phyloP scores from a whole-genome alignment of 2,113 vertebrate genomes.

The Paradisaea rubra region DNA sequence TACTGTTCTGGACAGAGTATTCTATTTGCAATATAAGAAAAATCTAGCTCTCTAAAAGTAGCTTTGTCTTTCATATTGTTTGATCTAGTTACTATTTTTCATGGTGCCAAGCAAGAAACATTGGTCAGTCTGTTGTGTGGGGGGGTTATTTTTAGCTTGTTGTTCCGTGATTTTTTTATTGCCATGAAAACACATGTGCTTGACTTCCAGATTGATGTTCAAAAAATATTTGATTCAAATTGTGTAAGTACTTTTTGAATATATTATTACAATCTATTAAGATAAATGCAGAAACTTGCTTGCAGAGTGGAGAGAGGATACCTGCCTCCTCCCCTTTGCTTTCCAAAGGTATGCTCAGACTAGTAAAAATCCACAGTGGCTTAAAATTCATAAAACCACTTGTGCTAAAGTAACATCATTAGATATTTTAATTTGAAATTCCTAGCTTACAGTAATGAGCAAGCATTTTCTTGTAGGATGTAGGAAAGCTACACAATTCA shows the following conservation, averaged over 20 bases:
- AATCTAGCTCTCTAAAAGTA: not conserved
- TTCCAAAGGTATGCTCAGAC: not conserved
- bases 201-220: not conserved
- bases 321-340: not conserved
- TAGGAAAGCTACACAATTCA: not conserved
- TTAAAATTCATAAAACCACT: not conserved
- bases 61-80: not conserved
- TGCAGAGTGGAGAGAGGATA: not conserved
- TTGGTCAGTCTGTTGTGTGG: not conserved
- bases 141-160: not conserved
- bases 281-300: not conserved
- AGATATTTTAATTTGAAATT: not conserved
- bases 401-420: not conserved
- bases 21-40: not conserved
- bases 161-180: not conserved
- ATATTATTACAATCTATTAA: not conserved
- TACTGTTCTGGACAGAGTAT: not conserved
- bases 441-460: not conserved
- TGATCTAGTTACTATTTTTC: not conserved
- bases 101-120: not conserved
- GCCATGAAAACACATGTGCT: not conserved
- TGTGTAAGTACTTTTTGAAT: not conserved
- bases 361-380: not conserved
- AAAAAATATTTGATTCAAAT: not conserved
- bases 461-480: not conserved